phyloP scores from a whole-genome alignment of 2,797 vertebrate genomes.

The Spea hammondii region DNA sequence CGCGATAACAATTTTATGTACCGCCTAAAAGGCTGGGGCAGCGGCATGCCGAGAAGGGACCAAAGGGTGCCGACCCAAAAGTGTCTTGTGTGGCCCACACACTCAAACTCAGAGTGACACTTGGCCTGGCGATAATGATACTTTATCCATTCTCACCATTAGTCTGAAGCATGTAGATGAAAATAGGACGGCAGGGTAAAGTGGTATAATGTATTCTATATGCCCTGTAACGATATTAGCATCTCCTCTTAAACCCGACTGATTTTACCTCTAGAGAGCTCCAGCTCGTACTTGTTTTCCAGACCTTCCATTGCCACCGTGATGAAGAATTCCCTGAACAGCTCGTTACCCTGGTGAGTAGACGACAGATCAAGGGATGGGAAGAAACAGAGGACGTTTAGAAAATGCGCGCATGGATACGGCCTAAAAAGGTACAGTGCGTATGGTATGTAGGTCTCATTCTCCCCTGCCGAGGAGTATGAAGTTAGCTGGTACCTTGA shows the following conservation, averaged over 20 bases:
- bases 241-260: slow-evolving; percentile 7
- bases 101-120: too few relatives aligned
- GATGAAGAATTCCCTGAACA: slow-evolving; percentile 83
- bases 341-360: slow-evolving; percentile 59
- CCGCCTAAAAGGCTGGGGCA: too few relatives aligned
- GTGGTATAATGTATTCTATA: background rate
- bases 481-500: slow-evolving; percentile 68
- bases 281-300: slow-evolving; percentile 81
- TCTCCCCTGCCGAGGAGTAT: background rate
- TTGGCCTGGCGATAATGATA: too few relatives aligned
- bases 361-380: background rate
- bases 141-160: too few relatives aligned
- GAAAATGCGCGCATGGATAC: background rate
- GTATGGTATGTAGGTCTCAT: background rate
- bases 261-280: slow-evolving; percentile 64
- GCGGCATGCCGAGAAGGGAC: too few relatives aligned
- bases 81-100: too few relatives aligned
- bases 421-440: background rate
- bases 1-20: too few relatives aligned
- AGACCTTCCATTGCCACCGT: slow-evolving; percentile 83
- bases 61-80: too few relatives aligned
- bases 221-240: background rate
- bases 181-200: too few relatives aligned
- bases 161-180: too few relatives aligned
- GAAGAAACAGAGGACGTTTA: background rate